phyloP scores from a whole-genome alignment of 2,113 vertebrate genomes.

The Dipodomys stephensi region DNA sequence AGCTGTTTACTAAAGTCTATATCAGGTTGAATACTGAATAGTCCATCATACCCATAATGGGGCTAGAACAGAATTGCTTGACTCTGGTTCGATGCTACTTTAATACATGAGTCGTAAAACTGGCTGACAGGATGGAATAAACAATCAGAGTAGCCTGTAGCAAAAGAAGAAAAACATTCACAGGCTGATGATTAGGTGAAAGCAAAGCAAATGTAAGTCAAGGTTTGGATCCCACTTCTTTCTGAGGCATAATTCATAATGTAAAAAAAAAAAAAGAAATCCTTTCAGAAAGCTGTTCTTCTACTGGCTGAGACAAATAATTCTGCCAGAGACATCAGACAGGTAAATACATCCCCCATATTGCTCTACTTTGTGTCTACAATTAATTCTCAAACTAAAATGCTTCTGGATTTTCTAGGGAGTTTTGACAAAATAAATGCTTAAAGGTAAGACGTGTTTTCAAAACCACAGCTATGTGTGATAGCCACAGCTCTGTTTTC shows the following conservation, averaged over 20 bases:
- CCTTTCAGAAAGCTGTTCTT: conserved; percentile 59
- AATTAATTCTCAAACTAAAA: conserved; percentile 69
- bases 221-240: conserved; percentile 66
- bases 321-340: conserved; percentile 52
- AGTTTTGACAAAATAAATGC: conserved; percentile 44
- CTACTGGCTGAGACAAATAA: conserved; percentile 63
- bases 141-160: conserved; percentile 62
- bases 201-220: conserved; percentile 59
- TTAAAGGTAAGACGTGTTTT: background rate
- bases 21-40: conserved; percentile 46
- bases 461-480: background rate
- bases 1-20: conserved; percentile 42
- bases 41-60: conserved; percentile 36
- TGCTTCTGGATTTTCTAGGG: conserved; percentile 29
- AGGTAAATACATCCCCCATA: conserved; percentile 64
- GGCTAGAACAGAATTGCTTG: conserved; percentile 44
- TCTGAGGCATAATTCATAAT: conserved; percentile 61
- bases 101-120: conserved; percentile 59
- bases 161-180: conserved; percentile 66
- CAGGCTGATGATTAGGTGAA: conserved; percentile 28
- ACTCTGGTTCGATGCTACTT: conserved; percentile 49
- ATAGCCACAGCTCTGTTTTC: conserved; percentile 49
- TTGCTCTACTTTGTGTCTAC: conserved; percentile 22
- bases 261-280: background rate
- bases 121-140: conserved; percentile 55